Evolutionary conservation across 35 echinoderm and acorn worm species (phyloP), one percentile per base, ranked within the genome.

Genomic region (Patiria miniata): DNA sequence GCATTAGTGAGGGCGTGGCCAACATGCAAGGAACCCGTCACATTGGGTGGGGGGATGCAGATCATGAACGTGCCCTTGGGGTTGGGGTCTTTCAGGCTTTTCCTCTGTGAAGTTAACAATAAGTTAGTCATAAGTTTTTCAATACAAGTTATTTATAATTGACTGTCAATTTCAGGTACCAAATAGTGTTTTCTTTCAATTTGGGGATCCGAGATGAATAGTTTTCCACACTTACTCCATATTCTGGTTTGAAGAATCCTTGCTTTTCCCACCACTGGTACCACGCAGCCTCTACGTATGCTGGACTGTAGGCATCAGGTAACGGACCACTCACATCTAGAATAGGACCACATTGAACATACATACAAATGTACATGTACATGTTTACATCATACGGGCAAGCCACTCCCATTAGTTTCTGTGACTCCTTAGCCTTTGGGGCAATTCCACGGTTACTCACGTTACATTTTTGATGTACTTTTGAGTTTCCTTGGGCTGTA

Each of bases 251-350:
- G 78, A 97, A 97, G 83, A 97, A 97, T 10, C 90, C 90, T 10
- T 84, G 76, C 77, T 97, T 90, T 42, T 97, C 95, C 95, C 95
- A 97, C 95, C 95, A 97, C 34, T 83, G 47, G 80, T 97, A 97
- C 95, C 95, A 97, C 0, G 88, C 91, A 50, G 95, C 95, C 37
- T 97, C 95, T 40, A 97, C 95, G 81, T 97, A 97, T 14, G 73
- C 29, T 5, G 95, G 95, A 79, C 95, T 97, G 77, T 97, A 97
- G 51, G 87, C 58, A 54, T 93, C 91, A 57, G 95, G 95, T 39
- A 97, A 68, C n/a, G 87, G 78, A 51, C 91, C 88, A 53, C 59
- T 81, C 9, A 93, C 91, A 97, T 97, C 95, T 97, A 23, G n/a
- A 68, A 81, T 51, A 5, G 55, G 22, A 90, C 4, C 79, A 86